These are phyloP conservation scores for Pantelozetes paolii DNA, from an alignment of 2,888 invertebrate genomes.

Conservation along the genomic window DNA sequence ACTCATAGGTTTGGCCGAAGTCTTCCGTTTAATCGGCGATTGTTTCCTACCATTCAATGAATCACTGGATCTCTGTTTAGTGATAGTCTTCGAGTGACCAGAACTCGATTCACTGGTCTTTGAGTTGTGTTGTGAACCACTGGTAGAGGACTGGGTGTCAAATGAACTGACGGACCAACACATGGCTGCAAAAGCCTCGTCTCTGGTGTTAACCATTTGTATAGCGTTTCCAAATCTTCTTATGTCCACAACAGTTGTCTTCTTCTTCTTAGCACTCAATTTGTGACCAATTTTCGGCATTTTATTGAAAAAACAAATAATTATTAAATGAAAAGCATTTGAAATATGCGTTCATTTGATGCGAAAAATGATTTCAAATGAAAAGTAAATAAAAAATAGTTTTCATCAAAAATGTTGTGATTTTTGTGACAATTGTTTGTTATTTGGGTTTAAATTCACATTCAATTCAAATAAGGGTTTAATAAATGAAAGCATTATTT, in stretches of 20 bases:
- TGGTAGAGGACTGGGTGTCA: background rate
- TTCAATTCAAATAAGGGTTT: background rate
- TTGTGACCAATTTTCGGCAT: background rate
- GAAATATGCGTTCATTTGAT: background rate
- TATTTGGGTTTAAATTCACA: background rate
- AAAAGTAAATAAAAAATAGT: background rate
- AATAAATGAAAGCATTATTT: background rate
- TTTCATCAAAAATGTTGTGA: background rate
- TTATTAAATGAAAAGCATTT: background rate
- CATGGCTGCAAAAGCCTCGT: background rate
- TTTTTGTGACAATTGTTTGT: background rate
- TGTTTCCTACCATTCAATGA: background rate
- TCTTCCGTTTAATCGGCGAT: background rate
- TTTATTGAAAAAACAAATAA: background rate
- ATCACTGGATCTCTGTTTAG: background rate
- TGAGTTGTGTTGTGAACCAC: background rate
- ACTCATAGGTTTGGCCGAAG: constrained; percentile 7
- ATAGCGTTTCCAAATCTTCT: background rate
- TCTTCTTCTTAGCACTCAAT: background rate
- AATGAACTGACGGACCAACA: background rate
- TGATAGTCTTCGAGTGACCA: background rate
- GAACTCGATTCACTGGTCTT: background rate
- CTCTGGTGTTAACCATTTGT: background rate
- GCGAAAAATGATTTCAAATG: background rate
- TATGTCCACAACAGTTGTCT: background rate